Conservation (phyloP, 2,113 vertebrate species). For the Heloderma charlesbogerti region DNA sequence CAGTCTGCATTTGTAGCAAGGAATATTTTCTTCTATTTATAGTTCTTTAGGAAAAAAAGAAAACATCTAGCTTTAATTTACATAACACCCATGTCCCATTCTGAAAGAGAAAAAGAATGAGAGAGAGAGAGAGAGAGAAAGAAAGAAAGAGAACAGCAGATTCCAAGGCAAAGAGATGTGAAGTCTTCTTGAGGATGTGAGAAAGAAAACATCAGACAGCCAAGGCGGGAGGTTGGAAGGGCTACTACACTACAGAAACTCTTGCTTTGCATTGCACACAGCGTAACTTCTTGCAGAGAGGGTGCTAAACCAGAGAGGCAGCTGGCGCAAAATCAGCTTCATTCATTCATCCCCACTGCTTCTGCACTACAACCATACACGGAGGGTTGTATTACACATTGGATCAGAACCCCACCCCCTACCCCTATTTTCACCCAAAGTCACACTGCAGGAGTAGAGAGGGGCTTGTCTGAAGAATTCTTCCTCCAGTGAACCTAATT, state of each 20-base stretch:
- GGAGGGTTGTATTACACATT: background rate
- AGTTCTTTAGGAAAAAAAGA: background rate
- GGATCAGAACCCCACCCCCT: no score
- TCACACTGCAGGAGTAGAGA: background rate
- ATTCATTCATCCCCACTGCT: background rate
- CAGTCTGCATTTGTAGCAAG: constrained; percentile 14
- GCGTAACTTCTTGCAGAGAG: background rate
- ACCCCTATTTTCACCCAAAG: background rate
- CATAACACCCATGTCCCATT: background rate
- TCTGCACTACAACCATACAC: background rate
- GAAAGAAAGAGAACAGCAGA: background rate
- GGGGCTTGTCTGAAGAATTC: background rate
- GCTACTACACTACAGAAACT: background rate
- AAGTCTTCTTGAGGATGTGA: background rate
- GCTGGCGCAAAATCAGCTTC: background rate
- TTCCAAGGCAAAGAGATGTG: background rate
- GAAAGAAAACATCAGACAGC: background rate
- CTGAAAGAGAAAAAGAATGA: background rate
- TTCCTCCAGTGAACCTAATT: background rate
- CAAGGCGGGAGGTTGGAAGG: background rate
- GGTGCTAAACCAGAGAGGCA: background rate
- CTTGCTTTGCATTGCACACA: background rate
- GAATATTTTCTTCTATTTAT: background rate
- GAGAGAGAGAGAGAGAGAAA: background rate
- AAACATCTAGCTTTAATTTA: constrained; percentile 11